Evolutionary conservation across 2,797 vertebrate species (phyloP).

Genomic region (Podarcis siculus): DNA sequence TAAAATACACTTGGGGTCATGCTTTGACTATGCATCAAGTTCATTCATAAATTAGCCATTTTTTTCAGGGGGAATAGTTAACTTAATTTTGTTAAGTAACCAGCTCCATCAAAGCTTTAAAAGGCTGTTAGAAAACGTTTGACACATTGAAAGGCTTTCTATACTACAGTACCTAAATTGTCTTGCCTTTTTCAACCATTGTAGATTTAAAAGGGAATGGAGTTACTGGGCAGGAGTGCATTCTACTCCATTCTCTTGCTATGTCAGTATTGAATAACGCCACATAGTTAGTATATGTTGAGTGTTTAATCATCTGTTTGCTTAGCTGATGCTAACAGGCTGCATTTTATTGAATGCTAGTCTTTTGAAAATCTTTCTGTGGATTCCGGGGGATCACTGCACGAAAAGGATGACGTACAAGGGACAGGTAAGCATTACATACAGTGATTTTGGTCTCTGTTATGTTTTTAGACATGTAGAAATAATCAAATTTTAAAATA

Average conservation of each 20-base stretch:
- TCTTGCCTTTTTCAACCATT: constrained; percentile 8
- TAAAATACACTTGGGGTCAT: neutral
- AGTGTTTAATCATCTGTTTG: constrained; percentile 21
- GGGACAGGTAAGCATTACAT: constrained; percentile 67
- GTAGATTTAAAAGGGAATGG: constrained; percentile 46
- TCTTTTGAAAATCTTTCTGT: constrained; percentile 93
- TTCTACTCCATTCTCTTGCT: constrained; percentile 26
- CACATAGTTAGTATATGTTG: neutral
- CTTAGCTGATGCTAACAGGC: constrained; percentile 61
- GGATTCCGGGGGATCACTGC: constrained; percentile 88
- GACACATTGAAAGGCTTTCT: constrained; percentile 37
- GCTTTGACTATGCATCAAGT: neutral
- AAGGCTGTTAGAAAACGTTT: constrained; percentile 42
- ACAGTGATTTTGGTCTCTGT: neutral
- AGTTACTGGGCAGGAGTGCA: constrained; percentile 28
- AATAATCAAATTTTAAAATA: neutral
- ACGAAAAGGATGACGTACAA: constrained; percentile 91
- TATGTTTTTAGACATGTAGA: neutral
- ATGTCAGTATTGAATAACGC: constrained; percentile 22
- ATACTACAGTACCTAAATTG: constrained; percentile 43
- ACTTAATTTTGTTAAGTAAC: constrained; percentile 44
- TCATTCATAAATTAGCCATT: neutral
- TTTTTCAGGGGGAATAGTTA: constrained; percentile 6
- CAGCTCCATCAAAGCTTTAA: constrained; percentile 41
- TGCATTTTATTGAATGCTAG: constrained; percentile 76